These are phyloP conservation scores for Protobothrops flavoviridis DNA, from an alignment of 2,113 vertebrate genomes.

Conservation along the genomic window DNA sequence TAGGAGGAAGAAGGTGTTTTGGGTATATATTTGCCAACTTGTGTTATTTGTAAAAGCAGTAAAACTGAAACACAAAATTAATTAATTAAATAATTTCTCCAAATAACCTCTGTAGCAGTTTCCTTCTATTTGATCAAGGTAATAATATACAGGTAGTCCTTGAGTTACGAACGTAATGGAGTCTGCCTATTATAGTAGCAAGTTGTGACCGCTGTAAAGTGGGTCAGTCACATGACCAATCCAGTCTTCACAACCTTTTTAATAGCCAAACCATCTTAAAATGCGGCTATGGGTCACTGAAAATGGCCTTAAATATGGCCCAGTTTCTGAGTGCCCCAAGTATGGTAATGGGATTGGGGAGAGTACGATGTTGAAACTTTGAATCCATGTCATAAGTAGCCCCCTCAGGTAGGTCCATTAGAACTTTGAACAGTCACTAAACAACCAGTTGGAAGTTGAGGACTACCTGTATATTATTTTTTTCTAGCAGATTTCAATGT, in stretches of 20 bases:
- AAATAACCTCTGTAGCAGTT: neutral
- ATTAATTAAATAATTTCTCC: neutral
- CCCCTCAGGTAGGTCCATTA: neutral
- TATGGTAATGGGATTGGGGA: neutral
- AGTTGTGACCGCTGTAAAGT: neutral
- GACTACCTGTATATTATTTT: neutral
- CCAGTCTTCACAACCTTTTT: neutral
- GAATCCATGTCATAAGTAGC: neutral
- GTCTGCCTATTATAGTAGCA: neutral
- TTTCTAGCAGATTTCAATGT: neutral
- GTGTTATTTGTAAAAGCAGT: neutral
- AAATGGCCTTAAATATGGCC: neutral
- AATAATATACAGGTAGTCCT: neutral
- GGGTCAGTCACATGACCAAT: neutral
- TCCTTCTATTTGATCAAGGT: neutral
- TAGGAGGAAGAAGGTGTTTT: neutral
- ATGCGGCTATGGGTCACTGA: neutral
- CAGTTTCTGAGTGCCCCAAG: neutral
- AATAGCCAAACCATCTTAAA: neutral
- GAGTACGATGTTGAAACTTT: neutral
- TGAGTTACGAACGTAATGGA: neutral
- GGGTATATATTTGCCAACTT: neutral
- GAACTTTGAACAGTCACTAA: neutral
- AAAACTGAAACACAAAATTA: neutral
- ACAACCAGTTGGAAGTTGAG: neutral